Base-by-base conservation (phyloP, 1,140 invertebrate species). In the Leptopilina boulardi region DNA sequence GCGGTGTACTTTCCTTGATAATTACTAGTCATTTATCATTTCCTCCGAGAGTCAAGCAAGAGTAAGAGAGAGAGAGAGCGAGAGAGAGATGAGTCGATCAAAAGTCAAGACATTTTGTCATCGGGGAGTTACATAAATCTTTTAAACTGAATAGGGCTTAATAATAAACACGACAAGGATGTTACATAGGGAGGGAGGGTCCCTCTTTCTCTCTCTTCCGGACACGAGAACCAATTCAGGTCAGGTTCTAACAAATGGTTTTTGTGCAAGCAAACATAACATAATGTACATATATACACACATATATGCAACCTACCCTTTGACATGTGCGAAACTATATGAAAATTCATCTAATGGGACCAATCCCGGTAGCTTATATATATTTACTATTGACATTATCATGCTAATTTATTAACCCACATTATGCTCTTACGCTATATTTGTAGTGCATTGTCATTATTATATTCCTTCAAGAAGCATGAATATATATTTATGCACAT, bases 61-160 rank as follows among this genome's bases (percentile, higher is more conserved):
- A n/a, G n/a, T n/a, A n/a, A 38, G 34, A 38, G 34, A 2, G 34
- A 6, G 34, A 6, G 34, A 38, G 34, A 38, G 34, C 5, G 34
- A 38, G 8, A 66, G 59, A 30, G 11, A 66, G 59, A 66, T 26
- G 59, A 66, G 59, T 66, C 59, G 59, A 66, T 66, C 59, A 66
- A 66, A 23, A 66, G 72, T 70, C 71, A 72, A 81, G 81, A 78
- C 84, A 85, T 86, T 87, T 81, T 79, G 81, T 81, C 85, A 80
- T 66, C 70, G 80, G 76, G 82, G 81, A 84, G 80, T 85, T 85
- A 85, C 84, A 86, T 84, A 87, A 85, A 85, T 85, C 86, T 86
- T 72, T 70, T 74, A 78, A 70, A 79, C 80, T 83, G 83, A 87
- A 87, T 84, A 79, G 85, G n/a, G 56, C 77, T 77, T 82, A 82